phyloP scores from a whole-genome alignment of 1,140 invertebrate species.

The Drosophila sp. region DNA sequence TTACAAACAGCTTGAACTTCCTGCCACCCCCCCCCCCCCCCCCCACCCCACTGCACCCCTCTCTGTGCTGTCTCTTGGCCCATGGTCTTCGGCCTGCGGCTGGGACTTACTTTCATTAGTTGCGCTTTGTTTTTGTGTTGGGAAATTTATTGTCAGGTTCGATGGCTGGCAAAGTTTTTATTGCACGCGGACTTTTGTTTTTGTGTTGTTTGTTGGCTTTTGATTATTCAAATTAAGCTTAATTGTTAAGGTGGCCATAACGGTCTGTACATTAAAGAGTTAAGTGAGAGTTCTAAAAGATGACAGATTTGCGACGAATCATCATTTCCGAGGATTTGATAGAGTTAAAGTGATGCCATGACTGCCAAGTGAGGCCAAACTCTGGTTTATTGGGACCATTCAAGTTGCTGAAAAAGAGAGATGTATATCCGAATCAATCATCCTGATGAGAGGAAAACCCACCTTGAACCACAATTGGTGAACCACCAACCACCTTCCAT shows the following conservation, averaged over 20 bases:
- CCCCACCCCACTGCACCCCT: too few relatives aligned
- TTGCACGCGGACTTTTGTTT: slow-evolving; percentile 54
- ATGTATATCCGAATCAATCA: too few relatives aligned
- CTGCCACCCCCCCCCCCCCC: slow-evolving; percentile 11
- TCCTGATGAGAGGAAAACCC: background rate
- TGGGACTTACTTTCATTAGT: slow-evolving; percentile 66
- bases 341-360: background rate
- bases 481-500: background rate
- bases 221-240: slow-evolving; percentile 79
- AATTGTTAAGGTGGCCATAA: slow-evolving; percentile 70
- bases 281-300: background rate
- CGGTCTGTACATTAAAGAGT: background rate
- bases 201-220: slow-evolving; percentile 72
- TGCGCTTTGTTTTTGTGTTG: slow-evolving; percentile 61
- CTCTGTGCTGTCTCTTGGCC: background rate
- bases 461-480: background rate
- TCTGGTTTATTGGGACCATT: background rate
- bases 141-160: slow-evolving; percentile 75
- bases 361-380: background rate
- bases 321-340: background rate
- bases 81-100: slow-evolving; percentile 5
- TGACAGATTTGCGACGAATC: background rate
- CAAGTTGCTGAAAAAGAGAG: background rate
- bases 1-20: slow-evolving; percentile 42
- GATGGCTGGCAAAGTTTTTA: slow-evolving; percentile 74